A percentile compares a stretch with the other conserved stretches of the same genome.
Conservation (phyloP, 2,888 invertebrate genomes). For the Dascillus cervinus region DNA sequence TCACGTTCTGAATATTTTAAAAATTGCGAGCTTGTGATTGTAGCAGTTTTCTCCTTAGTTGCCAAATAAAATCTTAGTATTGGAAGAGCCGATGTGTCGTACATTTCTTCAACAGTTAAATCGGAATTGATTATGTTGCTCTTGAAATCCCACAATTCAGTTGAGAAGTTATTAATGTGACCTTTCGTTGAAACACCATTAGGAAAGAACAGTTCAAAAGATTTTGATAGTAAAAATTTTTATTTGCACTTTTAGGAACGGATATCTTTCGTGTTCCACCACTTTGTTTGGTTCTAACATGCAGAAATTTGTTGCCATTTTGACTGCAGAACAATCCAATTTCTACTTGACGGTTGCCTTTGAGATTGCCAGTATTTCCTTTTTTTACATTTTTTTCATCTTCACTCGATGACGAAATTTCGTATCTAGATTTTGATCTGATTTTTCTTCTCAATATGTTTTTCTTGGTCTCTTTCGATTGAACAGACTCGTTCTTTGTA, state of each 20-base stretch:
- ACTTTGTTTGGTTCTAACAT: slow-evolving; percentile 3
- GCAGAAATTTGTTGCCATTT: not conserved
- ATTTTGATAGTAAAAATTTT: not conserved
- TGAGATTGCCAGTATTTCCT: not conserved
- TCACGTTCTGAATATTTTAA: not conserved
- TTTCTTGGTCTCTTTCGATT: not conserved
- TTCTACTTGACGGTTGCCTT: slow-evolving; percentile 2
- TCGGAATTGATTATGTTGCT: not conserved
- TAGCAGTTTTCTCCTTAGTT: slow-evolving; percentile 1
- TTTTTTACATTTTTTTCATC: not conserved
- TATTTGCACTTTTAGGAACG: not conserved
- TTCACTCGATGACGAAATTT: not conserved
- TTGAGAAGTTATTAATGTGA: not conserved
- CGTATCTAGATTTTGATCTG: not conserved
- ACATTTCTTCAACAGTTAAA: slow-evolving; percentile 4
- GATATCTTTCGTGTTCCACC: slow-evolving; percentile 3
- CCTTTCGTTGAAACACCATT: slow-evolving; percentile 1
- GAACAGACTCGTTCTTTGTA: too few species aligned
- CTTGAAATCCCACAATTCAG: slow-evolving; percentile 1
- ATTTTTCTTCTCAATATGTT: not conserved
- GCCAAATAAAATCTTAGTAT: slow-evolving; percentile 5
- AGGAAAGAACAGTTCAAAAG: slow-evolving; percentile 3
- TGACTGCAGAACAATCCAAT: slow-evolving; percentile 1
- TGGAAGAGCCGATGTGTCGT: not conserved
- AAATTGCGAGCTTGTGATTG: not conserved